A percentile compares a stretch with the other conserved stretches of the same genome.
Evolutionary conservation across 2,888 invertebrate genomes (phyloP).

Genomic region (Glyphotaelius pellucidus): DNA sequence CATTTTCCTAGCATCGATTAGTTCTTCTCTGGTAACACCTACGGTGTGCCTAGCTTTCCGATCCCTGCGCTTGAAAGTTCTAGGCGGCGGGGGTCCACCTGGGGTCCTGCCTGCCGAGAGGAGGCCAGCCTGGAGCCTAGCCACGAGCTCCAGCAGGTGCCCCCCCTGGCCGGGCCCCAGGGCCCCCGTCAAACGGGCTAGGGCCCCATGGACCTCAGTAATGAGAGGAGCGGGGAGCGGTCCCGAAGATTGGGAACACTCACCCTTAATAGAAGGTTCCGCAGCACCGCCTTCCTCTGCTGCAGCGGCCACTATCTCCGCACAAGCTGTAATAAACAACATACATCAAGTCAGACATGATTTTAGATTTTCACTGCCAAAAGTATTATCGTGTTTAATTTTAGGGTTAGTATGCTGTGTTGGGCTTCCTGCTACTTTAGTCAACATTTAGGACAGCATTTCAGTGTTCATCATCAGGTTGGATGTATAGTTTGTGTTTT

Average conservation of each 20-base stretch:
- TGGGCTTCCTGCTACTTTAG: no score
- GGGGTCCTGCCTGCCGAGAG: conserved; percentile 69
- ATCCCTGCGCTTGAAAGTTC: conserved; percentile 78
- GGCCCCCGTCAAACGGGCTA: conserved; percentile 85
- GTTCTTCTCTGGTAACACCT: conserved; percentile 88
- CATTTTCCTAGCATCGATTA: conserved; percentile 86
- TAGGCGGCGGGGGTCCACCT: conserved; percentile 70
- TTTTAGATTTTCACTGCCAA: no score
- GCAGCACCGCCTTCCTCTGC: conserved; percentile 70
- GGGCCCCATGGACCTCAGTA: conserved; percentile 86
- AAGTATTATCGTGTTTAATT: no score
- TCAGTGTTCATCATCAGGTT: no score
- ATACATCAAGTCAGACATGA: not conserved
- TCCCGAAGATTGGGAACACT: conserved; percentile 80
- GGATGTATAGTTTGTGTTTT: no score
- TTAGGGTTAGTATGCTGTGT: no score
- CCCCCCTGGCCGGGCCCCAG: conserved; percentile 78
- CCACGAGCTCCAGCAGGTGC: conserved; percentile 83
- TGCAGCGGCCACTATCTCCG: conserved; percentile 75
- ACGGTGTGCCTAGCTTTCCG: conserved; percentile 88
- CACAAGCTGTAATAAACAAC: conserved; percentile 72
- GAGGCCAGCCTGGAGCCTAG: conserved; percentile 81
- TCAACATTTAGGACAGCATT: no score
- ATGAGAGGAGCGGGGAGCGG: conserved; percentile 77
- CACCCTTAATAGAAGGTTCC: conserved; percentile 80